Conservation (phyloP, 2,888 invertebrate genomes). For the Drosophila aldrichi region DNA sequence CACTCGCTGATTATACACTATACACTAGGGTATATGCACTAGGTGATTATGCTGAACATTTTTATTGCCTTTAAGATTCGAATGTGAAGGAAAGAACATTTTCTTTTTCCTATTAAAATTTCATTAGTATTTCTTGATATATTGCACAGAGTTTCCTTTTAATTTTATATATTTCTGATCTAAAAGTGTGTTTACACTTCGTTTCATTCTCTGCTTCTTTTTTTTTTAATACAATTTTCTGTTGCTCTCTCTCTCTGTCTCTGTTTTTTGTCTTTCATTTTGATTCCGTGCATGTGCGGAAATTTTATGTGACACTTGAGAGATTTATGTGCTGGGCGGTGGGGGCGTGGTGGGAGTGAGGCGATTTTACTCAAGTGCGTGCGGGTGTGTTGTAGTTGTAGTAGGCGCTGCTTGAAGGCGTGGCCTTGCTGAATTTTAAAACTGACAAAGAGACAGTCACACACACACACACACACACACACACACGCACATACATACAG, state of each 20-base stretch:
- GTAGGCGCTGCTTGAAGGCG: slow-evolving; percentile 41
- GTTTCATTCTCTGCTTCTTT: neutral
- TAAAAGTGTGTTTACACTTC: slow-evolving; percentile 28
- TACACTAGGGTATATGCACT: neutral
- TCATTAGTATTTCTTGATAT: neutral
- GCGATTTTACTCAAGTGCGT: slow-evolving; percentile 20
- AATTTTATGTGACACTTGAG: slow-evolving; percentile 80
- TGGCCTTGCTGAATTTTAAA: slow-evolving; percentile 72
- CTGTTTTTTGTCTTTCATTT: slow-evolving; percentile 59
- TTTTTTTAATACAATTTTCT: slow-evolving; percentile 30
- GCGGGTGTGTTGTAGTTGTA: slow-evolving; percentile 3
- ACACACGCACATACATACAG: neutral
- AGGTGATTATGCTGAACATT: neutral
- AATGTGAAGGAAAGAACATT: neutral
- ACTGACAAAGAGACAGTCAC: slow-evolving; percentile 30
- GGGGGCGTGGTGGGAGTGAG: neutral
- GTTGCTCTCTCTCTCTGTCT: slow-evolving; percentile 10
- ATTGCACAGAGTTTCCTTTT: neutral
- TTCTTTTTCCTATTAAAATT: neutral
- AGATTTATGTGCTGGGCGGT: slow-evolving; percentile 62
- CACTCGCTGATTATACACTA: slow-evolving; percentile 26
- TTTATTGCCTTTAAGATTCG: too few species aligned
- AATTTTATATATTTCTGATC: neutral
- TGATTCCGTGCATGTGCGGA: slow-evolving; percentile 78
- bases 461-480: neutral